Evolutionary conservation across 2,797 vertebrate genomes (phyloP).

Genomic region (Petrocephalus sullivani): DNA sequence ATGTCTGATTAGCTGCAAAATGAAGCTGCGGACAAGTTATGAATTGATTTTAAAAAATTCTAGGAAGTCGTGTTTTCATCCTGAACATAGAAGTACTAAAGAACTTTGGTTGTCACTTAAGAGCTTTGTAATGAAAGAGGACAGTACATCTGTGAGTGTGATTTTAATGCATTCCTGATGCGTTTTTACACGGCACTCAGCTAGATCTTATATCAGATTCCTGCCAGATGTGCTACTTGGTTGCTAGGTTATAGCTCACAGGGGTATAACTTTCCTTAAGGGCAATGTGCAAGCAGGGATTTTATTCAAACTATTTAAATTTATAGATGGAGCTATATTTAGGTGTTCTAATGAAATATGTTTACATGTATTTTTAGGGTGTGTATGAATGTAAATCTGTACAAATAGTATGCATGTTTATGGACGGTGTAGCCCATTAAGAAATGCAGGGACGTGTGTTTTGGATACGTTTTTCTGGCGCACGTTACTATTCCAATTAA

Average conservation of each 20-base stretch:
- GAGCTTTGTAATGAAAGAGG: not conserved
- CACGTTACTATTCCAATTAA: not conserved
- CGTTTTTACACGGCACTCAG: not conserved
- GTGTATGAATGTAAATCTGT: not conserved
- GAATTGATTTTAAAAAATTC: not conserved
- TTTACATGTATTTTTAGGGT: not conserved
- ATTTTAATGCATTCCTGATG: slow-evolving; percentile 4
- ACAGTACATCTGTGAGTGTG: slow-evolving; percentile 1
- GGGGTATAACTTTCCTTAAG: not conserved
- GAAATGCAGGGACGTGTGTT: not conserved
- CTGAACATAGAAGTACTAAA: not conserved
- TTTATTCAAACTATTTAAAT: not conserved
- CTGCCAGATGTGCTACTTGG: not conserved
- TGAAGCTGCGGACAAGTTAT: not conserved
- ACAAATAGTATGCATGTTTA: not conserved
- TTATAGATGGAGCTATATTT: not conserved
- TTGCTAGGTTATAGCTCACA: not conserved
- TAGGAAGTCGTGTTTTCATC: not conserved
- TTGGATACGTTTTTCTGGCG: not conserved
- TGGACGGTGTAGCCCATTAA: not conserved
- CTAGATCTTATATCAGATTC: not conserved
- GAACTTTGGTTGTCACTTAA: not conserved
- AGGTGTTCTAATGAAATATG: not conserved
- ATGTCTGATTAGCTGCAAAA: not conserved
- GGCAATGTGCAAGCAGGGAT: not conserved